phyloP scores from a whole-genome alignment of 2,797 vertebrate genomes.

The Sebastes miniatus region DNA sequence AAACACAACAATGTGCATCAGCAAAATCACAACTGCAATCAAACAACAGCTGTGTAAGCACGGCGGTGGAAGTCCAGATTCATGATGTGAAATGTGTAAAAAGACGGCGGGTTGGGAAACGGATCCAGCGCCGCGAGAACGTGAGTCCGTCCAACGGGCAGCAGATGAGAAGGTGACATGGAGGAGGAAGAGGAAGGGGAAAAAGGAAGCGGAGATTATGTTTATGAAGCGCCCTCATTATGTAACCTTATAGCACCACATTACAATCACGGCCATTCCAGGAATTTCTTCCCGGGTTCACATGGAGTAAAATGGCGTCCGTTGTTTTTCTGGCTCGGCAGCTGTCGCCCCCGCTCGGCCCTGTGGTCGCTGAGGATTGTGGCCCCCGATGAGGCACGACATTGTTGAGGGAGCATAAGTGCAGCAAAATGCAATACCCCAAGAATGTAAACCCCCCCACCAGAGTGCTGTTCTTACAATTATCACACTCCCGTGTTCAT shows the following conservation, averaged over 20 bases:
- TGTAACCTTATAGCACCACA: slow-evolving; percentile 74
- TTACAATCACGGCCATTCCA: slow-evolving; percentile 70
- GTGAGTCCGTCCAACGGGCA: not conserved
- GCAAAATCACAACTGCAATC: slow-evolving; percentile 44
- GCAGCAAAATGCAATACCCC: slow-evolving; percentile 68
- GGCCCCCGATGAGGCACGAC: slow-evolving; percentile 63
- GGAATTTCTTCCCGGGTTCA: slow-evolving; percentile 61
- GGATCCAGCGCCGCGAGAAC: not conserved
- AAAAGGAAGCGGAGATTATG: slow-evolving; percentile 66
- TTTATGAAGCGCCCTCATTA: slow-evolving; percentile 65
- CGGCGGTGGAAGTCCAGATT: slow-evolving; percentile 33
- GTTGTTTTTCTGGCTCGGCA: slow-evolving; percentile 70
- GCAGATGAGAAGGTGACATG: slow-evolving; percentile 44
- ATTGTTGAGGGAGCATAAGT: slow-evolving; percentile 69
- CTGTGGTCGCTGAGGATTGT: slow-evolving; percentile 43
- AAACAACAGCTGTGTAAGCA: slow-evolving; percentile 60
- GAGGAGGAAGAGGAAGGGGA: slow-evolving; percentile 50
- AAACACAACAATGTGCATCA: slow-evolving; percentile 12
- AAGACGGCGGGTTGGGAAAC: not conserved
- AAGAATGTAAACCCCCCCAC: slow-evolving; percentile 55
- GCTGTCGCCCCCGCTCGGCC: slow-evolving; percentile 71
- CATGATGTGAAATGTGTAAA: slow-evolving; percentile 25
- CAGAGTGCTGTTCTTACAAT: slow-evolving; percentile 40
- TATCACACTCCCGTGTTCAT: slow-evolving; percentile 41
- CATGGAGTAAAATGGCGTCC: slow-evolving; percentile 50